phyloP scores from a whole-genome alignment of 2,888 invertebrate species.

The Matsumyia berberina region DNA sequence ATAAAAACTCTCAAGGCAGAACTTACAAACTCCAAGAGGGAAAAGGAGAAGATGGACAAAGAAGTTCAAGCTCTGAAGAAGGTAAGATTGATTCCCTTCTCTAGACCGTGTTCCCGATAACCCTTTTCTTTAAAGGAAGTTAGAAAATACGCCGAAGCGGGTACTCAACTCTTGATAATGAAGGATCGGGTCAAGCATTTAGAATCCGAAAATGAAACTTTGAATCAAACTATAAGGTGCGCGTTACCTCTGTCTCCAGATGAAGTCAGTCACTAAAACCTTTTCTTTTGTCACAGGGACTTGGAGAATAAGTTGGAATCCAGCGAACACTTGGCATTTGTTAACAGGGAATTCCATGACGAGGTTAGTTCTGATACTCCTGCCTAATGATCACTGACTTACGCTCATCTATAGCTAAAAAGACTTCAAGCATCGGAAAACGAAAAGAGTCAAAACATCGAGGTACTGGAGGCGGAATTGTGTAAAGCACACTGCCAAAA shows the following conservation, averaged over 20 bases:
- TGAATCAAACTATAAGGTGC: conserved; percentile 22
- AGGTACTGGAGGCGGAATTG: conserved; percentile 77
- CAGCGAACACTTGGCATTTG: background rate
- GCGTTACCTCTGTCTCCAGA: background rate
- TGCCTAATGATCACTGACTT: background rate
- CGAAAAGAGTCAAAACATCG: conserved; percentile 78
- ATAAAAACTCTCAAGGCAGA: conserved; percentile 7
- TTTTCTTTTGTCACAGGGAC: conserved; percentile 18
- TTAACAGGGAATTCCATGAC: conserved; percentile 2
- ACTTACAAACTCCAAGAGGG: background rate
- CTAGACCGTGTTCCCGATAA: too few relatives aligned
- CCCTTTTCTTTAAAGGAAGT: conserved; percentile 26
- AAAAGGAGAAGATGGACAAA: conserved; percentile 23
- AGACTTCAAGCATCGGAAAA: conserved; percentile 60
- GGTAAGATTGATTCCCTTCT: conserved; percentile 9
- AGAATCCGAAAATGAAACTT: conserved; percentile 27
- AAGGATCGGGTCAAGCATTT: background rate
- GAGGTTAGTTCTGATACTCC: conserved; percentile 21
- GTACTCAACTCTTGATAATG: background rate
- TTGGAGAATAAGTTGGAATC: conserved; percentile 10
- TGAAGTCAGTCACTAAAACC: too few relatives aligned
- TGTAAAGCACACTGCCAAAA: conserved; percentile 77
- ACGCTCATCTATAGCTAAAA: too few relatives aligned
- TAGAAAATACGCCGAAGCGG: background rate
- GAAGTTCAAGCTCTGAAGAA: conserved; percentile 37